Percentiles rank a stretch among this genome's conserved stretches.
Conservation (phyloP, 1,140 invertebrate genomes). For the Heliconius hewitsoni region DNA sequence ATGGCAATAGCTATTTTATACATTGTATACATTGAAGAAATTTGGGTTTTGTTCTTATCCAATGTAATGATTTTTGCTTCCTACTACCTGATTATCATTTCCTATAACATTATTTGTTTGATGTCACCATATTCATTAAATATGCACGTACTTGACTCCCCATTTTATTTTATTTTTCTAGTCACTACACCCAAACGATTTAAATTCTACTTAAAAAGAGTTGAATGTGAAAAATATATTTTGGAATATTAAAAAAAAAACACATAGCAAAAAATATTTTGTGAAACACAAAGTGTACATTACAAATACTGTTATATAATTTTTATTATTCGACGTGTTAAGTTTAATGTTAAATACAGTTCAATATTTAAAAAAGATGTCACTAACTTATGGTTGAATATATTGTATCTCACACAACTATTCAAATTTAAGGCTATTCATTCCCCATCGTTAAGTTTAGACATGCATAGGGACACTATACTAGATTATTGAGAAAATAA, state of each 20-base stretch:
- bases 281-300: not conserved
- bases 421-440: not conserved
- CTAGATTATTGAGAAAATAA: constrained; percentile 56
- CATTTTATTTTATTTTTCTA: not conserved
- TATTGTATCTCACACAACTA: not conserved
- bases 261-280: constrained; percentile 1
- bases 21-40: constrained; percentile 8
- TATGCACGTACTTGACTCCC: not conserved
- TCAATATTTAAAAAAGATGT: not conserved
- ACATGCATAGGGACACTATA: constrained; percentile 17
- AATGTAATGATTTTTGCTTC: not conserved
- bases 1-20: constrained; percentile 15
- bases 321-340: constrained; percentile 5
- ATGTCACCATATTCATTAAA: not conserved
- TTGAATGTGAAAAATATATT: constrained; percentile 9
- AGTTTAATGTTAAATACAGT: not conserved
- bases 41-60: not conserved
- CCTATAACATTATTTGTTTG: not conserved
- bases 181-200: constrained; percentile 4
- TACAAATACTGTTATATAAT: not conserved
- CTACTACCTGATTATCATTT: not conserved
- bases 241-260: not conserved
- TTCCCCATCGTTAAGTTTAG: not conserved
- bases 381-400: not conserved
- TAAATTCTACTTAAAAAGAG: constrained; percentile 1